Percentiles rank a stretch among this genome's conserved stretches.
Conservation (phyloP, 2,888 invertebrate genomes). For the Tenthredo notha region DNA sequence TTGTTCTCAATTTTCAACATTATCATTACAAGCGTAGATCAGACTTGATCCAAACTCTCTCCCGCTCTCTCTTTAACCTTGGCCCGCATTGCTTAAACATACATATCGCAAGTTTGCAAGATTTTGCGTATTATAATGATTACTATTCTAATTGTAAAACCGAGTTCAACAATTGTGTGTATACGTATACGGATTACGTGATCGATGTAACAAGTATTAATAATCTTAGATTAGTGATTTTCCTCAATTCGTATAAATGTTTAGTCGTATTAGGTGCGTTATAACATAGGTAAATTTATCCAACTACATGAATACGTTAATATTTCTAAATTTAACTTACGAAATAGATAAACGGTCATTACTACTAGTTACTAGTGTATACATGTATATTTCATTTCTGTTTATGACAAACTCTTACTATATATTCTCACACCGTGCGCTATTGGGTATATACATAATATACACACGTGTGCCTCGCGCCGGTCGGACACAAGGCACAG, state of each 20-base stretch:
- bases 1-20: conserved; percentile 7
- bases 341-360: conserved; percentile 6
- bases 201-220: not conserved
- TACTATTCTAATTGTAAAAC: not conserved
- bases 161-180: not conserved
- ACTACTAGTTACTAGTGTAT: not conserved
- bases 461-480: conserved; percentile 29
- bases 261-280: not conserved
- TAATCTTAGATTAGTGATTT: not conserved
- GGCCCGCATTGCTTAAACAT: conserved; percentile 31
- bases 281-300: not conserved
- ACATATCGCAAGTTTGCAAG: not conserved
- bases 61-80: conserved; percentile 50
- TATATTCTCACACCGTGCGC: not conserved
- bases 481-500: conserved; percentile 25
- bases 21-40: conserved; percentile 38
- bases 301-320: not conserved
- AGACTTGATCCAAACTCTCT: conserved; percentile 42
- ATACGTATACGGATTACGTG: not conserved
- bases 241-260: not conserved
- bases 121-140: not conserved
- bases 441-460: not conserved
- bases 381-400: not conserved
- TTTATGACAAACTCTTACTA: not conserved
- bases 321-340: not conserved